Evolutionary conservation across 2,888 invertebrate genomes (phyloP), one percentile per base, ranked within the genome.

Genomic region (Nycteola revayana): DNA sequence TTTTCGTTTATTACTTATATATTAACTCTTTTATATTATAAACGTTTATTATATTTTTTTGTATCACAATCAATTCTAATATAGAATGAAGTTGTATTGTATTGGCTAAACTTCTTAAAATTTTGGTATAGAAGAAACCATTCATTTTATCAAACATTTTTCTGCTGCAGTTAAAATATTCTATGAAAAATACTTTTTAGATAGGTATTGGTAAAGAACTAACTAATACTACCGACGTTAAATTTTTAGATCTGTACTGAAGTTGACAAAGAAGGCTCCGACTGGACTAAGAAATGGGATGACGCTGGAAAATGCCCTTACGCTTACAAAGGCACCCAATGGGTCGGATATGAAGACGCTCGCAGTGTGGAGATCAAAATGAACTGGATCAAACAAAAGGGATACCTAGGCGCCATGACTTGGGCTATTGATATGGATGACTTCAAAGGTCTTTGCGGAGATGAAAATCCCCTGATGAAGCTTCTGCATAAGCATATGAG

Each of bases 341-440:
- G 97, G 97, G 94, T 97, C 8, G 97, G 97, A 2, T 97, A 96
- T 66, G 97, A 96, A 71, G 93, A 96, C 66, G 90, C 92, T 0
- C 90, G 90, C 60, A 96, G 96, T 53, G 90, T 97, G 0, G 93
- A 95, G 72, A 94, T 95, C 55, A 97, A 97, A 87, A 95, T 96
- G 95, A 93, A 96, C 68, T 97, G 92, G 89, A 94, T 97, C 52
- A 95, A 94, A 67, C 64, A 91, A 35, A 95, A 94, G 70, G 95
- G 96, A 0, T 86, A 86, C 51, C 93, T 93, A 0, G 97, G 97
- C 0, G 96, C 95, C 0, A 97, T 97, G 97, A 94, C 93, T 9
- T 97, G 97, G 97, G 96, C 97, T 10, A 93, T 96, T 27, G 95
- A 95, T 54, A 96, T 96, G 96, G 97, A 97, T 40, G 97, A 97